Evolutionary conservation across 2,113 vertebrate species (phyloP), one percentile per base, ranked within the genome.

Genomic region (Pyrgilauda ruficollis): DNA sequence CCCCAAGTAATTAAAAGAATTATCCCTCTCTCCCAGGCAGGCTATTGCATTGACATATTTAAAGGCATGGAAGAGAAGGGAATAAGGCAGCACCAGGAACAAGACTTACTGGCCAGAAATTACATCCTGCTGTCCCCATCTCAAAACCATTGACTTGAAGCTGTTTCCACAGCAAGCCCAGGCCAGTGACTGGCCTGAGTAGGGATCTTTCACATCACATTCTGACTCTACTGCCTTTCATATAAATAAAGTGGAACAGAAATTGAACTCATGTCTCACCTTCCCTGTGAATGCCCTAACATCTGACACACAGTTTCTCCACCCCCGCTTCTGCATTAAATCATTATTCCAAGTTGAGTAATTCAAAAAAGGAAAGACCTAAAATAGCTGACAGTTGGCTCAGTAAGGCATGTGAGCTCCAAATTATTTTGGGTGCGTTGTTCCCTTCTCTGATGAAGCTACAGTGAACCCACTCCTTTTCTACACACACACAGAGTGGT

Each of bases 381-480:
- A 73, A 90, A 93, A 94, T 86, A 96, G 55, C 86, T 76, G 86
- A 59, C 61, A 75, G 69, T 50, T 74, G 49, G 46, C 52, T 90
- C 8, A 0, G 49, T 23, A 46, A 84, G 35, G 47, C 74, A 53
- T 6, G 52, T 41, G 39, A 67, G 33, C 52, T 87, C 37, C 59
- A 50, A 72, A 70, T 30, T 90, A 75, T 81, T 87, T 37, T 63
- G 82, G 39, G 64, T 67, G 46, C 0, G 0, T 35, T 86, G 64
- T 30, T 76, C 73, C 69, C 61, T 67, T 50, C 64, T 64, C 88
- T 78, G 43, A 62, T 53, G 55, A 78, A 89, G 37, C 53, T 49
- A 61, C 68, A 77, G n/a, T 31, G 47, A 74, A 78, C 10, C 30
- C 43, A 63, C 70, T 77, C 63, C 21, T 87, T 7, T 70, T 73